phyloP scores from a whole-genome alignment of 1,140 invertebrate species.

The Copidosoma floridanum region DNA sequence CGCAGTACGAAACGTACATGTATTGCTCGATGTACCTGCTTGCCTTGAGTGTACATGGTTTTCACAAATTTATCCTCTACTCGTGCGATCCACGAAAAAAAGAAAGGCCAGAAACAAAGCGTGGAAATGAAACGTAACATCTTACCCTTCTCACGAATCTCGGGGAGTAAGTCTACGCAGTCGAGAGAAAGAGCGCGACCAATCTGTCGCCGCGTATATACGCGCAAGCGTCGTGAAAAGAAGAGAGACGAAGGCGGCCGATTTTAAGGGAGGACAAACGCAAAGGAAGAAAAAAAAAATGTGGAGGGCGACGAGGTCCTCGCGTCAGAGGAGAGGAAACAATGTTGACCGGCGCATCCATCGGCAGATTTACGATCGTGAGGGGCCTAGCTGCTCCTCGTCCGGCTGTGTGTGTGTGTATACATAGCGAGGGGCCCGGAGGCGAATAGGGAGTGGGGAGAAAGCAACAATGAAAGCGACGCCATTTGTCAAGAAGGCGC shows the following conservation, averaged over 20 bases:
- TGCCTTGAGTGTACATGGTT: too few relatives aligned
- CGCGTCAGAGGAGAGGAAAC: background rate
- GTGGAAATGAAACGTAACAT: too few relatives aligned
- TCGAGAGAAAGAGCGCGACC: background rate
- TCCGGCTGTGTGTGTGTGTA: too few relatives aligned
- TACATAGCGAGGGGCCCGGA: conserved; percentile 28
- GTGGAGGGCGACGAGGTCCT: too few relatives aligned
- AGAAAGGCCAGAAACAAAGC: too few relatives aligned
- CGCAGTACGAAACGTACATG: too few relatives aligned
- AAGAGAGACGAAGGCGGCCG: background rate
- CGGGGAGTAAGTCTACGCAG: too few relatives aligned
- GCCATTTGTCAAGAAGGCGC: conserved; percentile 49
- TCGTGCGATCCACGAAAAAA: too few relatives aligned
- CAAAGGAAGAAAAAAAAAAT: background rate
- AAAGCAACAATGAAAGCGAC: conserved; percentile 42
- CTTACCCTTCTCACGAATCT: conserved; percentile 23
- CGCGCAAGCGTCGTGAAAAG: too few relatives aligned
- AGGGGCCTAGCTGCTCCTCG: background rate
- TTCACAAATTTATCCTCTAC: too few relatives aligned
- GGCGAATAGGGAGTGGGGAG: conserved; percentile 17
- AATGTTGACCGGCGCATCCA: conserved; percentile 17
- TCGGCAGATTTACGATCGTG: conserved; percentile 43
- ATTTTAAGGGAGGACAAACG: too few relatives aligned
- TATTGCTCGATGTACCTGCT: too few relatives aligned
- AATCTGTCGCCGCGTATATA: conserved; percentile 34